Evolutionary conservation across 2,113 vertebrate genomes (phyloP).

Genomic region (Amblyopsis rosae): DNA sequence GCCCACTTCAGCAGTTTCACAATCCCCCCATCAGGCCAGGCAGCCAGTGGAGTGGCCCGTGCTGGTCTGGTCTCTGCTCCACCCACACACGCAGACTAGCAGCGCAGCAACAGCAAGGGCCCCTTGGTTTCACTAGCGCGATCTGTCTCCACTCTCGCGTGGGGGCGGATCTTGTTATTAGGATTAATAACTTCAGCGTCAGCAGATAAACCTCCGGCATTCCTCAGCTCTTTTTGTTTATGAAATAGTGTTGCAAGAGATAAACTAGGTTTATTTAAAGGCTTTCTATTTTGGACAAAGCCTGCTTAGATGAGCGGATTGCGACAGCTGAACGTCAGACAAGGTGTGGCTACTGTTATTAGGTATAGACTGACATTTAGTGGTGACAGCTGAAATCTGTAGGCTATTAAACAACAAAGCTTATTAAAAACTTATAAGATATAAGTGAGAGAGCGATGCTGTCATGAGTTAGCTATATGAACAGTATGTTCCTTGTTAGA

Average conservation of each 20-base stretch:
- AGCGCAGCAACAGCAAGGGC: slow-evolving; percentile 71
- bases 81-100: slow-evolving; percentile 54
- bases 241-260: slow-evolving; percentile 74
- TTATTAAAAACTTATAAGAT: too few relatives aligned
- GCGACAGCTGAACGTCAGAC: slow-evolving; percentile 38
- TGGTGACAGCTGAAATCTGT: slow-evolving; percentile 28
- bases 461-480: not conserved
- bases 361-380: slow-evolving; percentile 60
- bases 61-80: slow-evolving; percentile 62
- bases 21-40: slow-evolving; percentile 60
- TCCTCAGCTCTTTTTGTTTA: slow-evolving; percentile 73
- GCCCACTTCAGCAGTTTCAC: slow-evolving; percentile 81
- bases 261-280: slow-evolving; percentile 76
- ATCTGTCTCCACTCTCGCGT: slow-evolving; percentile 68
- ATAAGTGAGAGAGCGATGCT: not conserved
- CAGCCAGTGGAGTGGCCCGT: slow-evolving; percentile 61
- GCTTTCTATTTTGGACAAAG: slow-evolving; percentile 75
- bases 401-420: too few relatives aligned
- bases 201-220: slow-evolving; percentile 77
- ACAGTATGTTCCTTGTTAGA: not conserved
- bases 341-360: slow-evolving; percentile 1
- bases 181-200: slow-evolving; percentile 67
- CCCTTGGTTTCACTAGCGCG: slow-evolving; percentile 67
- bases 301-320: slow-evolving; percentile 42
- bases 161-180: slow-evolving; percentile 68